Conservation (phyloP, 1,140 invertebrate genomes). For the Diorhabda carinulata region DNA sequence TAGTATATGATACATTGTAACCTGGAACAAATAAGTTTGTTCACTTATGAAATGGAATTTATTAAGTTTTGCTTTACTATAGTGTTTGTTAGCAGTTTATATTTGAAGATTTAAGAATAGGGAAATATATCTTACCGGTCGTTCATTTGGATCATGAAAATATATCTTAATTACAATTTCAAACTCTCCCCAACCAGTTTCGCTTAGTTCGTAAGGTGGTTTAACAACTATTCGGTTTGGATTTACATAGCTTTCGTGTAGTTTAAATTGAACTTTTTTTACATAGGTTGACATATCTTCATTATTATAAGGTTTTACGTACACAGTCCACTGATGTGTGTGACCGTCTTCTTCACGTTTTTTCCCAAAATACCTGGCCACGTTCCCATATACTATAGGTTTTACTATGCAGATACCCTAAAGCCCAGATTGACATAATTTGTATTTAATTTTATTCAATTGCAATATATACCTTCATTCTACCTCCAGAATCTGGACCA, state of each 20-base stretch:
- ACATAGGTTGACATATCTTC: conserved; percentile 94
- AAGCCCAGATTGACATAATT: conserved; percentile 34
- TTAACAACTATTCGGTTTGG: conserved; percentile 88
- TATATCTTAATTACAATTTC: conserved; percentile 98
- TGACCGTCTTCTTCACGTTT: conserved; percentile 98
- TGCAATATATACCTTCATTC: conserved; percentile 62
- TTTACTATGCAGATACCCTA: conserved; percentile 90
- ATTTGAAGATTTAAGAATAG: neutral
- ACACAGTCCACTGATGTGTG: conserved; percentile 98
- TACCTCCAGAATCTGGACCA: conserved; percentile 75
- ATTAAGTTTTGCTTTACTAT: no score
- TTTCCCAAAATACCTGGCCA: conserved; percentile 92
- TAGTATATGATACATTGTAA: conserved; percentile 92
- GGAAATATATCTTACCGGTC: conserved; percentile 66
- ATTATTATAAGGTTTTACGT: conserved; percentile 90
- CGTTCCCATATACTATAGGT: conserved; percentile 95
- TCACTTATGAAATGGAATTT: no score
- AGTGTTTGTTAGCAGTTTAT: no score
- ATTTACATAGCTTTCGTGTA: conserved; percentile 97
- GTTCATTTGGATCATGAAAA: conserved; percentile 95
- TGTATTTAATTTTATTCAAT: conserved; percentile 4
- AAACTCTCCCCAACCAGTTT: conserved; percentile 99
- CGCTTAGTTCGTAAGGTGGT: conserved; percentile 95
- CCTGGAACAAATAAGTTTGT: conserved; percentile 55
- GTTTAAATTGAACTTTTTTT: conserved; percentile 96